Base-by-base conservation (phyloP, 2,113 vertebrate species). In the Sinocyclocheilus anophthalmus region DNA sequence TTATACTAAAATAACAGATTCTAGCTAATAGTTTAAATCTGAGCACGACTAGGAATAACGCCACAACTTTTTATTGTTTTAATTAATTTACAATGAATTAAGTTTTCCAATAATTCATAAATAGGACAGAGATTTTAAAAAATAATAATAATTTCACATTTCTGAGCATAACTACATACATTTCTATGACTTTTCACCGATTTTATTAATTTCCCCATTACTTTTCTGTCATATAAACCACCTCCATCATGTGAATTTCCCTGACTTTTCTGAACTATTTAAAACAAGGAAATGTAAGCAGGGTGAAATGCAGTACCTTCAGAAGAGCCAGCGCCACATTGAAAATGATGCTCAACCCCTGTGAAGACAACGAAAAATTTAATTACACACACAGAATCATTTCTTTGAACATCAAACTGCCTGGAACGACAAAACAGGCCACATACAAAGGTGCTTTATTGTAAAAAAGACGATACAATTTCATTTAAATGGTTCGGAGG, bases 271-370 rank as follows among this genome's bases (percentile, higher is more conserved):
- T 22, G 2, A 73, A 73, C 20, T 22, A 42, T 73, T 42, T 12
- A 12, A 73, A 73, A n/a, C 9, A 55, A 70, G 5, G 18, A 73
- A 76, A 75, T 55, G 30, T 20, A 39, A 70, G 61, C n/a, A 42
- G 6, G 9, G 37, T 50, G 37, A 10, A 8, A 24, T 86, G 30
- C 8, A 63, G 73, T 93, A 99, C 98, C 96, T 99, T 99, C 76
- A 99, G 93, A 76, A 99, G 96, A 89, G 98, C 98, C 95, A 99
- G 94, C 22, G 98, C 97, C 78, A 99, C 97, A 0, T 99, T 97
- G 92, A 99, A 99, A 93, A 99, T 99, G 87, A 99, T 96, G 92
- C 96, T 97, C 91, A 99, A 93, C 87, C 98, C 97, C 98, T 99
- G 90, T 59, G 94, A 94, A 85, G 55, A 91, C 45, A 95, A 70